Evolutionary conservation across 2,797 vertebrate genomes (phyloP), one percentile per base, ranked within the genome.

Genomic region (Xenentodon cancila): DNA sequence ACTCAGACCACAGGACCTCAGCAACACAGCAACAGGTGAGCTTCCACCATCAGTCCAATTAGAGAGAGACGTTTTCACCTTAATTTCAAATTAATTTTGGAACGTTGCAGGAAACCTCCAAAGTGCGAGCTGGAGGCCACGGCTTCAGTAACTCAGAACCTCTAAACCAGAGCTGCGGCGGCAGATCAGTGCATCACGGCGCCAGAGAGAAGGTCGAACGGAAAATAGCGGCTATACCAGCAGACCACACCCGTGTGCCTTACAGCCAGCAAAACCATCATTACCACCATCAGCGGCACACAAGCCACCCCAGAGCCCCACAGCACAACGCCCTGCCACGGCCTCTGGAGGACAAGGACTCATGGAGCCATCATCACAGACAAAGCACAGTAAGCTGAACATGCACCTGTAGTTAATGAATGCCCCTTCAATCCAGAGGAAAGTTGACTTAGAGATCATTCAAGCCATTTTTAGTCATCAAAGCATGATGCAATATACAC

Each of bases 191-290:
- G 2, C 78, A 84, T 57, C 84, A 79, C 25, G 90, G 82, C 77
- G 77, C 75, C 76, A 90, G 86, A 77, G 91, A 81, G 77, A 92
- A 82, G 76, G 82, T 87, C 47, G 86, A 92, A 52, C 85, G 77
- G 50, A 93, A 92, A 86, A 88, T 82, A 78, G 83, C 88, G 75
- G 92, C 92, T 87, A 93, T 94, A 96, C 96, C 95, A 96, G 96
- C 95, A 95, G 93, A 95, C 92, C 92, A 93, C 90, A 92, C 94
- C 89, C 93, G 94, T 90, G 95, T 97, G 96, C 95, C 96, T 96
- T 97, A 96, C 85, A 94, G 92, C 92, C 92, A 92, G 78, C 92
- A 93, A 84, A 92, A 93, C 83, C 93, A 94, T 81, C 91, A 93
- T 85, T 75, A 92, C 84, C 88, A 88, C 71, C 81, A 84, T 68